Evolutionary conservation across 2,797 vertebrate genomes (phyloP).

Genomic region (Crenichthys baileyi): DNA sequence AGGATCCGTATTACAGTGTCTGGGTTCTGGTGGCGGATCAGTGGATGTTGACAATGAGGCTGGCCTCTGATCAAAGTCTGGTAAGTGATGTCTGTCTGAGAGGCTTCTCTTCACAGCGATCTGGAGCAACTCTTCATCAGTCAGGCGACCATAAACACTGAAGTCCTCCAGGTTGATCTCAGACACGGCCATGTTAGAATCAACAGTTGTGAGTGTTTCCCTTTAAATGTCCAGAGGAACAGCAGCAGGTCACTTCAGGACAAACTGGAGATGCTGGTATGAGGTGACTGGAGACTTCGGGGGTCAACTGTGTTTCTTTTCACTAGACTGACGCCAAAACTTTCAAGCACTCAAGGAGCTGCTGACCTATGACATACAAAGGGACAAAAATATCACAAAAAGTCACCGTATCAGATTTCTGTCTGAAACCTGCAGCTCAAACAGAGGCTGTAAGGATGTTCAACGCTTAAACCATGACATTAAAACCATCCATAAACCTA

Average conservation of each 20-base stretch:
- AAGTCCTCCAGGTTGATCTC: conserved; percentile 77
- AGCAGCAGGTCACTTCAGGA: conserved; percentile 13
- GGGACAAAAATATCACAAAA: not conserved
- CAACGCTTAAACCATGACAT: not conserved
- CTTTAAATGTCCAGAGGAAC: not conserved
- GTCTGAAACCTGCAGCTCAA: not conserved
- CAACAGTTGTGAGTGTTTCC: not conserved
- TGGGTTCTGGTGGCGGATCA: not conserved
- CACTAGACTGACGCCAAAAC: conserved; percentile 27
- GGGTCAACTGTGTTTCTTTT: conserved; percentile 37
- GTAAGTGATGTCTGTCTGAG: conserved; percentile 36
- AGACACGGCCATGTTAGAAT: conserved; percentile 55
- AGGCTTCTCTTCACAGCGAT: conserved; percentile 87
- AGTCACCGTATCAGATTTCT: not conserved
- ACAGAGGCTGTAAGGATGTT: not conserved
- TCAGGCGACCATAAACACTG: conserved; percentile 83
- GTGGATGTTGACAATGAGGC: not conserved
- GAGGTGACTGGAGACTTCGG: not conserved
- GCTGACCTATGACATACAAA: not conserved
- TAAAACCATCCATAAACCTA: not conserved
- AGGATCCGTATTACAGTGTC: not conserved
- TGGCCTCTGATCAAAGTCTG: not conserved
- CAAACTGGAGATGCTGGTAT: not conserved
- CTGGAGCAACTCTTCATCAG: conserved; percentile 86
- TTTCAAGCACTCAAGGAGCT: not conserved